These are phyloP conservation scores for Eulemur rufifrons DNA, from an alignment of 2,113 vertebrate species.

Conservation along the genomic window DNA sequence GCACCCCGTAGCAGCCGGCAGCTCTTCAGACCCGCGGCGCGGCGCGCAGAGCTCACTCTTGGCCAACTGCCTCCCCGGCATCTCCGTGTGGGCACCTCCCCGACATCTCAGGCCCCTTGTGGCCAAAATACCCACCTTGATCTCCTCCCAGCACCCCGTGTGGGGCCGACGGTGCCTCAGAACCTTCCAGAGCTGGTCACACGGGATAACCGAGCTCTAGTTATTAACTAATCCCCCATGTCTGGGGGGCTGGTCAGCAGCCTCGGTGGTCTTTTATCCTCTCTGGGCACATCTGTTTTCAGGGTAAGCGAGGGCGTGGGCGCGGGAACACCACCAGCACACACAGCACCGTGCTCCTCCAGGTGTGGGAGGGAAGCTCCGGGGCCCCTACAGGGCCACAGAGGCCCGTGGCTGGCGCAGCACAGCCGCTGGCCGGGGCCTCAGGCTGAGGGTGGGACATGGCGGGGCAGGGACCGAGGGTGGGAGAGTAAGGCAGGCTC, in stretches of 20 bases:
- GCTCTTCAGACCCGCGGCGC: rapidly evolving
- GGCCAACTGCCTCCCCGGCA: neutral
- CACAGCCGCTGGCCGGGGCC: neutral
- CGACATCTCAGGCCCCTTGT: neutral
- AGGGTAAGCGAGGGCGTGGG: neutral
- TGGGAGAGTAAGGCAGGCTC: slow-evolving; percentile 54
- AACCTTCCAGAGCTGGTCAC: neutral
- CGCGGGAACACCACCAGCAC: neutral
- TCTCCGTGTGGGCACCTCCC: too few species aligned
- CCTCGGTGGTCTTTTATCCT: neutral
- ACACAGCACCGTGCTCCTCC: rapidly evolving
- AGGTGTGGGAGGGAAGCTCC: neutral
- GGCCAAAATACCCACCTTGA: neutral
- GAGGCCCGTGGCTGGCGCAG: neutral
- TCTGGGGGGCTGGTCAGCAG: neutral
- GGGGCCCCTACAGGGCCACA: neutral
- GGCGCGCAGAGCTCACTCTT: neutral
- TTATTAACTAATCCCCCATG: neutral
- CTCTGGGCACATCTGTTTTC: neutral
- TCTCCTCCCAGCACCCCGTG: neutral
- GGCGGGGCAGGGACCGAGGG: neutral
- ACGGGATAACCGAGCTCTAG: neutral
- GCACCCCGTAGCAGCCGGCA: neutral
- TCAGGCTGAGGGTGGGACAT: neutral
- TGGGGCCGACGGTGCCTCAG: neutral